A percentile compares a stretch with the other conserved stretches of the same genome.
Conservation (phyloP, 2,888 invertebrate species). For the Tenthredo livida region DNA sequence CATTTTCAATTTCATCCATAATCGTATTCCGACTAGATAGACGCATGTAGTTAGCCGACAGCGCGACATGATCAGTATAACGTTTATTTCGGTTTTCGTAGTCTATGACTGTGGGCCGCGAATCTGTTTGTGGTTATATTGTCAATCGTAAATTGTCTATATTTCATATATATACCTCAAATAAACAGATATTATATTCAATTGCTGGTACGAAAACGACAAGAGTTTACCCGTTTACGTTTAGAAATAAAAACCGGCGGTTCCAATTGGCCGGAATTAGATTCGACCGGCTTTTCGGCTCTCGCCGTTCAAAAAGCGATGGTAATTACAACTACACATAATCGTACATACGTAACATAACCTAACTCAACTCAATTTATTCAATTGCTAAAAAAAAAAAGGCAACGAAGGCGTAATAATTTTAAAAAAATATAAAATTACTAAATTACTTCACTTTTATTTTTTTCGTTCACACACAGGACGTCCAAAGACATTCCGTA, state of each 20-base stretch:
- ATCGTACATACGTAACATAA: background rate
- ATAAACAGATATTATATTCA: background rate
- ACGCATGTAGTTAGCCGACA: background rate
- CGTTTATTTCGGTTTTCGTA: background rate
- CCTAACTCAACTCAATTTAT: background rate
- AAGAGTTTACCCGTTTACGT: background rate
- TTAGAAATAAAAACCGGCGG: background rate
- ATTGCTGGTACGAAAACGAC: background rate
- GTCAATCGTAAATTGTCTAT: background rate
- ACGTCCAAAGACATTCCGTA: constrained; percentile 97
- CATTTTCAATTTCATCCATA: too few species aligned
- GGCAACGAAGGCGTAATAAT: background rate
- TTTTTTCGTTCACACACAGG: constrained; percentile 77
- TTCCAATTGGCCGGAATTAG: background rate
- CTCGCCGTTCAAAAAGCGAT: background rate
- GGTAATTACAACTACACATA: background rate
- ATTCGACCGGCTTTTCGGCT: background rate
- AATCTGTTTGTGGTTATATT: constrained; percentile 34
- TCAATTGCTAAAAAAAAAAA: background rate
- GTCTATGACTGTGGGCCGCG: background rate
- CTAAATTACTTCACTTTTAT: background rate
- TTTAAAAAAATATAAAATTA: background rate
- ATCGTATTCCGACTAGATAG: too few species aligned
- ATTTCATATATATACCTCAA: background rate
- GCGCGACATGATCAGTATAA: background rate